Base-by-base conservation (phyloP, 2,113 vertebrate species). In the Caracal caracal region DNA sequence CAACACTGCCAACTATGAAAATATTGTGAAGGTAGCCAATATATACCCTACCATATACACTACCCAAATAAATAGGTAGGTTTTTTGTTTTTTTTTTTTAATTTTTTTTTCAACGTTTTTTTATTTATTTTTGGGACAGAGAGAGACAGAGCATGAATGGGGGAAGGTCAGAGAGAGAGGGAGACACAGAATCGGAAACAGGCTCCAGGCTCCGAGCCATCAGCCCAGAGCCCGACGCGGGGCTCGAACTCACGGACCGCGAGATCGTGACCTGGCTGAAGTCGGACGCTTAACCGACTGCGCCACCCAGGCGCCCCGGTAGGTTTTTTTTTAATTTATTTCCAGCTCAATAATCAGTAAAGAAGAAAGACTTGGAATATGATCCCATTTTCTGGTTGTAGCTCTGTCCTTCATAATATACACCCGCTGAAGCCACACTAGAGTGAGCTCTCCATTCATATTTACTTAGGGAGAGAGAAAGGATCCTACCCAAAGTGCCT, bases 1-100 rank as follows among this genome's bases (percentile, higher is more conserved):
- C 71, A 56, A 68, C 33, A 73, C 40, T 73, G 49, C n/a, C 90
- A 96, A 73, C 56, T 63, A 75, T 43, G 87, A 90, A 95, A 82
- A 83, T n/a, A 81, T 1, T 47, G 22, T 51, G 10, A 59, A 56
- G 63, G 82, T n/a, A 80, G 92, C 26, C 19, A 30, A 37, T 1
- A 63, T 7, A 35, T 16, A 19, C 59, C 82, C 15, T 83, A 56
- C 10, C 28, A 26, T 24, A 70, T 37, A 26, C 20, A 73, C 28
- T 53, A 59, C 17, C 43, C 47, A 83, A 81, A 70, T 49, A 61
- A 68, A 40, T 3, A 30, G 79, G 26, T n/a, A 28, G 53, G 5
- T 56, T 37, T 33, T 20, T 66, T n/a, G 26, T 40, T 40, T 71
- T 66, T n/a, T n/a, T n/a, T n/a, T n/a, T n/a, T n/a, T n/a, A n/a